Conservation (phyloP, 2,113 vertebrate species). For the Platichthys stellatus region DNA sequence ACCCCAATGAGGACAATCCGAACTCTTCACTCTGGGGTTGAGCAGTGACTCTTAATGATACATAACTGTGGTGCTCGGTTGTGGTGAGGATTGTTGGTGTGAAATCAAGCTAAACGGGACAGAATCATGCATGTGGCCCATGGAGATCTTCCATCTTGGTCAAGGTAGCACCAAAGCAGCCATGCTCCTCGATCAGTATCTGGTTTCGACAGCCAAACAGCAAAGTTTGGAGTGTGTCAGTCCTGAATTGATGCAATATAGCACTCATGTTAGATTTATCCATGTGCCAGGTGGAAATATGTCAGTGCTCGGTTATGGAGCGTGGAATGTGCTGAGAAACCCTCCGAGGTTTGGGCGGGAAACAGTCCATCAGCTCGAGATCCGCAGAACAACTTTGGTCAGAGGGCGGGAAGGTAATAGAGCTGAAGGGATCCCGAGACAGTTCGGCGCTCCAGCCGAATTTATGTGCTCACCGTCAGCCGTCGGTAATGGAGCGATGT, state of each 20-base stretch:
- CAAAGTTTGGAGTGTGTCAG: neutral
- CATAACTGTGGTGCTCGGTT: conserved; percentile 3
- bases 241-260: conserved; percentile 12
- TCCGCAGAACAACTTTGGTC: conserved; percentile 30
- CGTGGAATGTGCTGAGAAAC: neutral
- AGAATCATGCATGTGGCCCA: neutral
- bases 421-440: conserved; percentile 23
- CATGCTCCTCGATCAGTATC: neutral
- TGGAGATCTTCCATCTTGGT: neutral
- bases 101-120: neutral
- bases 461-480: conserved; percentile 38
- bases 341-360: conserved; percentile 9
- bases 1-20: too few species aligned
- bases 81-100: neutral
- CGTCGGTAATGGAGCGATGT: conserved; percentile 40
- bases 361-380: conserved; percentile 39
- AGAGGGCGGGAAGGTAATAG: conserved; percentile 31
- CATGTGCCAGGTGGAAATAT: conserved; percentile 34
- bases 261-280: conserved; percentile 14
- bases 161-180: neutral
- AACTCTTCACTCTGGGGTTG: too few species aligned
- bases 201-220: neutral
- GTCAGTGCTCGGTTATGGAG: conserved; percentile 22
- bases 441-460: conserved; percentile 14
- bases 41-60: neutral